Percentiles rank a stretch among this genome's conserved stretches.
These are phyloP conservation scores for Sciurus carolinensis DNA, from an alignment of 2,797 vertebrate genomes.

Conservation along the genomic window DNA sequence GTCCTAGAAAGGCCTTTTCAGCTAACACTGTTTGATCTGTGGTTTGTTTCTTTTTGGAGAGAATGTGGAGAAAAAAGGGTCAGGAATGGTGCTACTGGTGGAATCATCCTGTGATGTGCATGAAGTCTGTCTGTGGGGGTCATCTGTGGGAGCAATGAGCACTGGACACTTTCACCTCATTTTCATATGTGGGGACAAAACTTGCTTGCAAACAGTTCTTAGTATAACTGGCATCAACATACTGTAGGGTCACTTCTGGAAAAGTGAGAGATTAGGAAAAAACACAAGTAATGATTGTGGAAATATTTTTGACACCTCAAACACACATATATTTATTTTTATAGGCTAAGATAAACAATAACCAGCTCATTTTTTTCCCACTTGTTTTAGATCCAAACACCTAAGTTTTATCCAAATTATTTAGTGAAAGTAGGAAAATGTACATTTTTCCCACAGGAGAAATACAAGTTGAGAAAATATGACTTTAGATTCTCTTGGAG, in stretches of 20 bases:
- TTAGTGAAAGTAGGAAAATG: slow-evolving; percentile 27
- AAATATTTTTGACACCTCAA: background rate
- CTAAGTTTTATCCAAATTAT: background rate
- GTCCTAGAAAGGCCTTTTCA: background rate
- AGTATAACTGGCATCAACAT: background rate
- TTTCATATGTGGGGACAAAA: background rate
- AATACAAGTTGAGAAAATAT: slow-evolving; percentile 28
- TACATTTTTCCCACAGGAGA: background rate
- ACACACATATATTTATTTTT: background rate
- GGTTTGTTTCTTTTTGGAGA: background rate
- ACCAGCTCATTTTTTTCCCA: background rate
- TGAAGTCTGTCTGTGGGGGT: fast-evolving
- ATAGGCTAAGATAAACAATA: slow-evolving; percentile 6
- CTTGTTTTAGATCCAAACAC: background rate
- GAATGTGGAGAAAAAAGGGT: background rate
- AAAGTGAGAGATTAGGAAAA: slow-evolving; percentile 28
- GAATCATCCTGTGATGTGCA: fast-evolving
- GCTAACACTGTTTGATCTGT: background rate
- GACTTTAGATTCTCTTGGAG: slow-evolving; percentile 20
- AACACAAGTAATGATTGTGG: background rate
- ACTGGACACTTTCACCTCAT: background rate
- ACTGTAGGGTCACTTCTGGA: slow-evolving; percentile 7
- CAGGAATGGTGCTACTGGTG: fast-evolving
- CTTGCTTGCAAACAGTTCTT: background rate
- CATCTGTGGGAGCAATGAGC: too few relatives aligned